These are phyloP conservation scores for Colistium nudipinnis DNA, from an alignment of 2,113 vertebrate species.

Conservation along the genomic window DNA sequence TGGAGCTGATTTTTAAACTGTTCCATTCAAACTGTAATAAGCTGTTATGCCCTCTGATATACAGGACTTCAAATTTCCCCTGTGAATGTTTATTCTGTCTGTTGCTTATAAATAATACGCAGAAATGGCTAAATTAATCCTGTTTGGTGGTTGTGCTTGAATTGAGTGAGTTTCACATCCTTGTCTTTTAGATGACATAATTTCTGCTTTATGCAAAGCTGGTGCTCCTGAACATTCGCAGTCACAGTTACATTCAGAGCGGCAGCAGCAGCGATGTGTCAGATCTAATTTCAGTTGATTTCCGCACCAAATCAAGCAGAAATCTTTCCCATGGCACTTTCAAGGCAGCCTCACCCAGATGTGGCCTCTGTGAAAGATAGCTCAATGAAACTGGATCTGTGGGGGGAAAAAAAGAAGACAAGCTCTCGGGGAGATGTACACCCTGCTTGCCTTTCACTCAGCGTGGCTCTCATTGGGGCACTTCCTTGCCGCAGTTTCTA, in stretches of 20 bases:
- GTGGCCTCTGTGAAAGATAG: conserved; percentile 65
- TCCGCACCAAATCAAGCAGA: conserved; percentile 36
- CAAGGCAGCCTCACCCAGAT: conserved; percentile 41
- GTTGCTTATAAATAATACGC: neutral
- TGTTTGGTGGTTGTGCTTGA: conserved; percentile 1
- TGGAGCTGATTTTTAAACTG: conserved; percentile 10
- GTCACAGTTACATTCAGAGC: conserved; percentile 19
- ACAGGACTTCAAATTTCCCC: conserved; percentile 5
- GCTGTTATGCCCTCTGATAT: conserved; percentile 17
- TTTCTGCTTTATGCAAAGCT: conserved; percentile 29
- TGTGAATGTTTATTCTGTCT: neutral
- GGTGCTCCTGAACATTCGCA: conserved; percentile 5
- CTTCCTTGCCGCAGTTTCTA: conserved; percentile 69
- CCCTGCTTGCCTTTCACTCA: conserved; percentile 72
- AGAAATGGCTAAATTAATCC: conserved; percentile 9
- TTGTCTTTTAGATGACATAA: conserved; percentile 17
- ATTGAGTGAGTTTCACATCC: neutral
- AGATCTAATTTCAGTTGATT: conserved; percentile 29
- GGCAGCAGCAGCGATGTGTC: conserved; percentile 1
- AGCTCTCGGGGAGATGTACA: conserved; percentile 61
- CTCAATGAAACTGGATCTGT: conserved; percentile 73
- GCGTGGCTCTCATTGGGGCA: conserved; percentile 63
- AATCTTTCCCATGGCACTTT: conserved; percentile 30
- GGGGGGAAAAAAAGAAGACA: conserved; percentile 58
- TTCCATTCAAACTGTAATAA: conserved; percentile 34